Percentiles rank a stretch among this genome's conserved stretches.
These are phyloP conservation scores for Campoplex capitator DNA, from an alignment of 2,888 invertebrate genomes.

Conservation along the genomic window DNA sequence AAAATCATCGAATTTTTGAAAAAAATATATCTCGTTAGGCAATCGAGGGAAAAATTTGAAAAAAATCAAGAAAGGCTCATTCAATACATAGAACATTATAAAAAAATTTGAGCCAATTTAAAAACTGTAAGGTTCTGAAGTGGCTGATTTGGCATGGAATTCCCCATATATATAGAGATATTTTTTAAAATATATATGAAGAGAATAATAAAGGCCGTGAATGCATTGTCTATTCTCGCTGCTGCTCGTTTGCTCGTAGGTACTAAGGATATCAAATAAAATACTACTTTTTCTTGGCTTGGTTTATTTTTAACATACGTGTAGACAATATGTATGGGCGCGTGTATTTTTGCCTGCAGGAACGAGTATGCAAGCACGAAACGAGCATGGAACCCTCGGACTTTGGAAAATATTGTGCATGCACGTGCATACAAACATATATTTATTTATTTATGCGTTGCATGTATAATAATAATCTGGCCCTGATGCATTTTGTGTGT, in stretches of 20 bases:
- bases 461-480: conserved; percentile 24
- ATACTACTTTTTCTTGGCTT: conserved; percentile 30
- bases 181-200: conserved; percentile 3
- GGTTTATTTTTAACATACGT: conserved; percentile 19
- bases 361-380: conserved; percentile 29
- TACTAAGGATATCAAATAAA: conserved; percentile 20
- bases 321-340: conserved; percentile 13
- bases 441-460: conserved; percentile 9
- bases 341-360: conserved; percentile 23
- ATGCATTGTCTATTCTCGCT: conserved; percentile 53
- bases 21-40: too few relatives aligned
- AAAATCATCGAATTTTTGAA: too few relatives aligned
- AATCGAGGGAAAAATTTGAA: too few relatives aligned
- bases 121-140: too few relatives aligned
- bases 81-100: too few relatives aligned
- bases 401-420: conserved; percentile 40
- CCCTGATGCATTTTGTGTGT: conserved; percentile 56
- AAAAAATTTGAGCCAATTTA: too few relatives aligned
- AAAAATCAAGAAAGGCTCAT: too few relatives aligned
- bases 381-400: conserved; percentile 32
- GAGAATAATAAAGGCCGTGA: conserved; percentile 35
- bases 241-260: conserved; percentile 30
- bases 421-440: neutral
- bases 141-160: too few relatives aligned
- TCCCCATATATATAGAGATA: neutral